Conservation (phyloP, 2,113 vertebrate genomes). For the Microtus ochrogaster region DNA sequence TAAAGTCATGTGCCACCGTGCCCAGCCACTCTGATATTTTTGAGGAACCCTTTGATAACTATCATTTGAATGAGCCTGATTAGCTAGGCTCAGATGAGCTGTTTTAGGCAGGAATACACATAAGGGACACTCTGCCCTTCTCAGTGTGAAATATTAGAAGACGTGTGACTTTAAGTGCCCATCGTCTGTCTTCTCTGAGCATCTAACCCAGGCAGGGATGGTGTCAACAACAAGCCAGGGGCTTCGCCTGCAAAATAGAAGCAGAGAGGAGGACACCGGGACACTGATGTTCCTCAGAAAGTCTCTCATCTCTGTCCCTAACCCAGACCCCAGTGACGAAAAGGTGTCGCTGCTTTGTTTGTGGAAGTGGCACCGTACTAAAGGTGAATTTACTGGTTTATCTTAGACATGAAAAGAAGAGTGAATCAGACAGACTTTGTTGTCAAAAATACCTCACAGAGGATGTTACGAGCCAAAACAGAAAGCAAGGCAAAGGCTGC, state of each 20-base stretch:
- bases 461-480: conserved; percentile 53
- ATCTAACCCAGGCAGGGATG: not conserved
- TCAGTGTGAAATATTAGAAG: not conserved
- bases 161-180: not conserved
- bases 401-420: conserved; percentile 56
- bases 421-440: conserved; percentile 57
- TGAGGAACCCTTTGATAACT: not conserved
- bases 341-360: not conserved
- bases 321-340: not conserved
- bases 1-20: not conserved
- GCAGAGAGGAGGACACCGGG: not conserved
- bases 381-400: conserved; percentile 56
- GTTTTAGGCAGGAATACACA: not conserved
- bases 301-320: not conserved
- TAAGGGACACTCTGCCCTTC: not conserved
- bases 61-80: not conserved
- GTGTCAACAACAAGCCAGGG: not conserved
- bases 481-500: conserved; percentile 35
- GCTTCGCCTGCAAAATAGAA: not conserved
- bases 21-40: not conserved
- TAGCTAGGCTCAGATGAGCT: not conserved
- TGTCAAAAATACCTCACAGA: conserved; percentile 63
- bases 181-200: not conserved
- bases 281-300: not conserved
- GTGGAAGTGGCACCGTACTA: not conserved